Conservation (phyloP, 2,797 vertebrate species). For the Myotis vivesi region DNA sequence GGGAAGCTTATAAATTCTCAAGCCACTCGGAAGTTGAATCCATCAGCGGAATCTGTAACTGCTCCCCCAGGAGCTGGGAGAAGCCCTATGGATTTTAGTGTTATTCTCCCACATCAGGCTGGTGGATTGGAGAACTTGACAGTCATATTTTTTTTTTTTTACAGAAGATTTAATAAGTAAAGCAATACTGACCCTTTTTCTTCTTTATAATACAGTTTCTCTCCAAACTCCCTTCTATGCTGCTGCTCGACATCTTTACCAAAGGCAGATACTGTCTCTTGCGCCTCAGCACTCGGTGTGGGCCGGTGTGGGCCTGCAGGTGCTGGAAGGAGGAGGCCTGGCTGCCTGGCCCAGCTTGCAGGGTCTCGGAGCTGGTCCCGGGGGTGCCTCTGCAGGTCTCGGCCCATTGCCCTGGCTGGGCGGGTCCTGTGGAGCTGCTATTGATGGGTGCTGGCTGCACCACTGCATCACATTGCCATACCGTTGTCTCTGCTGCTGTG, state of each 20-base stretch:
- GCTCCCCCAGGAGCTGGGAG: not conserved
- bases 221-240: not conserved
- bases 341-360: too few relatives aligned
- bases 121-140: not conserved
- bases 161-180: constrained; percentile 16
- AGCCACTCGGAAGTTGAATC: constrained; percentile 13
- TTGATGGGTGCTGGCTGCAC: not conserved
- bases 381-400: not conserved
- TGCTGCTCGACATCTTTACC: not conserved
- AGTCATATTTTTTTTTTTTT: not conserved
- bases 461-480: rapidly evolving
- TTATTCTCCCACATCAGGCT: not conserved
- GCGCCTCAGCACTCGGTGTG: not conserved
- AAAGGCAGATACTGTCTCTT: not conserved
- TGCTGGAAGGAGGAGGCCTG: not conserved
- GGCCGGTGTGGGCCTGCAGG: rapidly evolving
- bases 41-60: constrained; percentile 20
- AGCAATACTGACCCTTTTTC: not conserved
- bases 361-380: not conserved
- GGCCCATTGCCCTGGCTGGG: too few relatives aligned
- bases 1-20: constrained; percentile 53
- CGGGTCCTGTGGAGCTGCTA: not conserved
- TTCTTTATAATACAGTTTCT: not conserved
- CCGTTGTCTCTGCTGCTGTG: not conserved
- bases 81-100: constrained; percentile 1